Evolutionary conservation across 2,888 invertebrate genomes (phyloP), one percentile per base, ranked within the genome.

Genomic region (Nephrotoma flavescens): DNA sequence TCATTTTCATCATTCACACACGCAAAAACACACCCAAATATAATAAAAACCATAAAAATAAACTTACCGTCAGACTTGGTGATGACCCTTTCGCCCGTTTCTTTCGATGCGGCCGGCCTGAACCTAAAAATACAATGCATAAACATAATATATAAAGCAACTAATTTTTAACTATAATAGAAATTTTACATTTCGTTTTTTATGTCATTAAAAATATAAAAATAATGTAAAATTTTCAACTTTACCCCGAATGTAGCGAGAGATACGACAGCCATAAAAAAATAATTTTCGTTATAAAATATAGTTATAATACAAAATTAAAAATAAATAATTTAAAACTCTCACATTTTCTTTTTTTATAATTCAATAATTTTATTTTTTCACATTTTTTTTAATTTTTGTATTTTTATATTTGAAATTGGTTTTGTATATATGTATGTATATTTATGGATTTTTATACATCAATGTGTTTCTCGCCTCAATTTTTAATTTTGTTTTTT

Each of bases 91-190:
- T 91, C 87, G 89, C 87, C 88, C 90, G 91, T 89, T 91, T 91
- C 89, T 91, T 91, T 88, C 91, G 90, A 85, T 91, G 90, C 88
- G 90, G 91, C 87, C 91, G 89, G 86, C 90, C 91, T 85, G 89
- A 89, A 88, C 91, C 91, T 88, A 90, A 90, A 71, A 71, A 71
- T 71, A 71, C 2, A 71, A 31, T 71, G 9, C 31, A 71, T 31
- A 31, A 71, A 71, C 71, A 71, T 31, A 71, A 71, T 31, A 31
- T 31, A 86, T 86, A 83, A 85, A 31, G 42, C 42, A 42, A 84
- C 12, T 42, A 84, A 42, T 15, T 84, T 41, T 84, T 84, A 42
- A 84, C 12, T 31, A 31, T 4, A 31, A 31, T 42, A 84, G 84
- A 84, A 84, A 71, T 71, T 84, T 84, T 84, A 84, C 84, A 84